Base-by-base conservation (phyloP, 2,113 vertebrate genomes). In the Labeo catla region DNA sequence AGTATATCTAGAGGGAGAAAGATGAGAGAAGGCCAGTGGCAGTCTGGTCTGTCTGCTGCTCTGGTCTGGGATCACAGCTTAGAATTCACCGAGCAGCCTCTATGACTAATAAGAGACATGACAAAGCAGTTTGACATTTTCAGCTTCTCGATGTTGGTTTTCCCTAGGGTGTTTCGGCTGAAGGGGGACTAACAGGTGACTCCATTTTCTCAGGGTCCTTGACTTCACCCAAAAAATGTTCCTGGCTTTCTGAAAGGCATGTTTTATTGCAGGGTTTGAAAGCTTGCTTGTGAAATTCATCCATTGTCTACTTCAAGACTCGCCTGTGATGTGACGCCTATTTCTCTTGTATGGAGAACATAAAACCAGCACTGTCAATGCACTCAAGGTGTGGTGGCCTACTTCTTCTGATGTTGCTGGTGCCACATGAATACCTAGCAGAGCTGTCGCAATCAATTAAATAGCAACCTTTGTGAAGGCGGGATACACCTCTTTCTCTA, bases 121-220 rank as follows among this genome's bases (percentile, higher is more conserved):
- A 95, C 93, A 93, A 94, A 94, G 92, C 92, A 93, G 93, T 94
- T 94, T 95, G 93, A 95, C 94, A 95, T 95, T 95, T 95, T 83
- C 93, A 94, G 93, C 90, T 93, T 89, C 91, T 91, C 93, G 90
- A 93, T 90, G 83, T 91, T 70, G 16, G 23, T 85, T 90, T 84
- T 90, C 92, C 92, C 89, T 90, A 84, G 91, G 91, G 93, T 90
- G 90, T 93, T 94, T 90, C 92, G 90, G 87, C 91, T 92, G 86
- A 91, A 90, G 39, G 39, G 79, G 87, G 39, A 81, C 23, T 70
- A 91, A 87, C 73, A 78, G 87, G 84, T 91, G 89, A 89, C 76
- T 88, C 45, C 23, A 79, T 93, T 92, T 91, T 91, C 88, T 92
- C 83, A 87, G 90, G 90, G 89, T 92, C 49, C 87, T 50, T 89